Percentiles rank a stretch among this genome's conserved stretches.
phyloP scores from a whole-genome alignment of 1,140 invertebrate species.

The Drosophila willistoni region DNA sequence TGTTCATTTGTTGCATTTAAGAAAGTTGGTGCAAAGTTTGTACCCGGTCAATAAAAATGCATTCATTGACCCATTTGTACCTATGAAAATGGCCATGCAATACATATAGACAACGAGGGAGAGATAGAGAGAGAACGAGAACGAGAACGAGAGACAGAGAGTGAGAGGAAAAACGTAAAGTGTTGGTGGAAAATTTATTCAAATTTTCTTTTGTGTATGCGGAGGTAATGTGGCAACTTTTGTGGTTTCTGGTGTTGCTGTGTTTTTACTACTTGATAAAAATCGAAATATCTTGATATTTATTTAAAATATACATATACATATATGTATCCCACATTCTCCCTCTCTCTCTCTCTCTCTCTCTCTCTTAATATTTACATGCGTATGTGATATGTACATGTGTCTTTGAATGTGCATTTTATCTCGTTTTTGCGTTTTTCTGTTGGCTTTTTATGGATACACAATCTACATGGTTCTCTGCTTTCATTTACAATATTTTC shows the following conservation, averaged over 20 bases:
- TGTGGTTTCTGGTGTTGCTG: conserved; percentile 28
- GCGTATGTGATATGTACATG: neutral
- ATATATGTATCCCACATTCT: neutral
- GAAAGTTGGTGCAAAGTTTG: conserved; percentile 17
- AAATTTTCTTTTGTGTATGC: neutral
- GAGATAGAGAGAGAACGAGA: neutral
- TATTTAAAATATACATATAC: conserved; percentile 1
- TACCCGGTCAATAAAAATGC: conserved; percentile 38
- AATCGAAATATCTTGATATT: conserved; percentile 12
- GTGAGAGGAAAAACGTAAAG: neutral
- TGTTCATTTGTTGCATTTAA: conserved; percentile 40
- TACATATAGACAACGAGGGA: neutral
- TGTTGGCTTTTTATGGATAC: conserved; percentile 68
- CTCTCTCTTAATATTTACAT: neutral
- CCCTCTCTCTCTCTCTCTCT: too few relatives aligned
- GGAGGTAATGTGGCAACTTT: conserved; percentile 8
- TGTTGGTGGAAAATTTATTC: conserved; percentile 7
- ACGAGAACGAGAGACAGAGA: neutral
- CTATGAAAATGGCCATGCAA: neutral
- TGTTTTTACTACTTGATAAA: conserved; percentile 34
- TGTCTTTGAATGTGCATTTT: conserved; percentile 54
- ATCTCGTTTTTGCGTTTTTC: conserved; percentile 49
- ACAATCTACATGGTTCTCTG: conserved; percentile 69
- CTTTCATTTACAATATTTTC: conserved; percentile 75
- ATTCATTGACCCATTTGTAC: conserved; percentile 23